Percentiles rank a stretch among this genome's conserved stretches.
phyloP scores from a whole-genome alignment of 2,797 vertebrate genomes.

The Acrossocheilus fasciatus region DNA sequence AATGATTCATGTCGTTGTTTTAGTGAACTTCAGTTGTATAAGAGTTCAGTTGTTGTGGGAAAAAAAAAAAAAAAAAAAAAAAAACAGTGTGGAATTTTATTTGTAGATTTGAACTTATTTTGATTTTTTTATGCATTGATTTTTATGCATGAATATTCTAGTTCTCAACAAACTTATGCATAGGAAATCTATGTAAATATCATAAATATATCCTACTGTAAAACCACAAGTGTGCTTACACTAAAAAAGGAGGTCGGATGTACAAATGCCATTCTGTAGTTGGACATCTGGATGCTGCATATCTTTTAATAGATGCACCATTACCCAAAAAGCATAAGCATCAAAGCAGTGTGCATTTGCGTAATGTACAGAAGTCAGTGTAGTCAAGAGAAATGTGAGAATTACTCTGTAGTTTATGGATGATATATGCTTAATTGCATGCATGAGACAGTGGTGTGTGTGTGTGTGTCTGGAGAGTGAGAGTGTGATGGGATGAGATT shows the following conservation, averaged over 20 bases:
- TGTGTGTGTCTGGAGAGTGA: neutral
- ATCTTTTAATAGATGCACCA: neutral
- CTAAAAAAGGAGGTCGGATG: neutral
- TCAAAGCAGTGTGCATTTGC: neutral
- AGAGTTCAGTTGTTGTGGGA: neutral
- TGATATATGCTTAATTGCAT: neutral
- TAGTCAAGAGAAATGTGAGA: neutral
- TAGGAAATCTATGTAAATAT: neutral
- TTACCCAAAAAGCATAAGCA: neutral
- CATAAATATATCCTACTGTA: neutral
- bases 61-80: no score
- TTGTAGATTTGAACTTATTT: neutral
- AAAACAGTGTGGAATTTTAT: neutral
- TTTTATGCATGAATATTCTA: neutral
- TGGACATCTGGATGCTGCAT: neutral
- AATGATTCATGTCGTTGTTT: neutral
- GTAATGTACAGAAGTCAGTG: neutral
- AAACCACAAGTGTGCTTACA: neutral
- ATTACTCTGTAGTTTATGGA: neutral
- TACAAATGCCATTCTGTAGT: neutral
- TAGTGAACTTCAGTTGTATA: neutral
- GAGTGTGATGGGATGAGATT: slow-evolving; percentile 33
- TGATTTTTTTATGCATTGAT: neutral
- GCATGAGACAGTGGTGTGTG: neutral
- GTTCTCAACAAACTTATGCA: neutral